Conservation (phyloP, 1,140 invertebrate genomes). For the Condylostylus longicornis region DNA sequence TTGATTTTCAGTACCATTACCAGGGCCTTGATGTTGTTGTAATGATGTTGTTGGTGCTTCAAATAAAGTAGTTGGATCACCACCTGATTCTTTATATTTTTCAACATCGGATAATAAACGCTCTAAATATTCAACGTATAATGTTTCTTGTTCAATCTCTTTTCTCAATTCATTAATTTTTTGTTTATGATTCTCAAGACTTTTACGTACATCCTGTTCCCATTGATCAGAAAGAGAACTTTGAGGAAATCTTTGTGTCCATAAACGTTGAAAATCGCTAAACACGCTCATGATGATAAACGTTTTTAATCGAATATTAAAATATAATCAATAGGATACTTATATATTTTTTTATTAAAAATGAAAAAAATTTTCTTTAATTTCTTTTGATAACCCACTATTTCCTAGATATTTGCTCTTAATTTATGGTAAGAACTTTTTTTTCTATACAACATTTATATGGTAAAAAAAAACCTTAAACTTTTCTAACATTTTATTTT, state of each 20-base stretch:
- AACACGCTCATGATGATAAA: conserved; percentile 61
- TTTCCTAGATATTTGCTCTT: too few species aligned
- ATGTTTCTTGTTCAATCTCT: conserved; percentile 75
- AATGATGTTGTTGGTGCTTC: conserved; percentile 20
- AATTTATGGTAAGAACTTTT: too few species aligned
- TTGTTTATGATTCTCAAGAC: conserved; percentile 73
- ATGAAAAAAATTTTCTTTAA: too few species aligned
- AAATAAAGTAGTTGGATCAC: conserved; percentile 30
- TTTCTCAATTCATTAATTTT: conserved; percentile 62
- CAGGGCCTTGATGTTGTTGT: conserved; percentile 4
- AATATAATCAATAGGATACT: too few species aligned
- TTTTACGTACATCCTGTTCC: conserved; percentile 78
- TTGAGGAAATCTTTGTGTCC: conserved; percentile 74
- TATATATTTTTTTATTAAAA: too few species aligned
- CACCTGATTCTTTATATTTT: conserved; percentile 44
- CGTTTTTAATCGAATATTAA: too few species aligned
- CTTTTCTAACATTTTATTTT: too few species aligned
- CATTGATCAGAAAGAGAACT: conserved; percentile 74
- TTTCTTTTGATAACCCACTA: too few species aligned
- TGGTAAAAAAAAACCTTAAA: too few species aligned
- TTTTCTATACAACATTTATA: too few species aligned
- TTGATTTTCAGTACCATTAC: too few species aligned
- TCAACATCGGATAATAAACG: conserved; percentile 66
- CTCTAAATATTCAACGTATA: conserved; percentile 79
- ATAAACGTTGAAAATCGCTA: conserved; percentile 74